phyloP scores from a whole-genome alignment of 1,140 invertebrate species.

The Drosophila athabasca region DNA sequence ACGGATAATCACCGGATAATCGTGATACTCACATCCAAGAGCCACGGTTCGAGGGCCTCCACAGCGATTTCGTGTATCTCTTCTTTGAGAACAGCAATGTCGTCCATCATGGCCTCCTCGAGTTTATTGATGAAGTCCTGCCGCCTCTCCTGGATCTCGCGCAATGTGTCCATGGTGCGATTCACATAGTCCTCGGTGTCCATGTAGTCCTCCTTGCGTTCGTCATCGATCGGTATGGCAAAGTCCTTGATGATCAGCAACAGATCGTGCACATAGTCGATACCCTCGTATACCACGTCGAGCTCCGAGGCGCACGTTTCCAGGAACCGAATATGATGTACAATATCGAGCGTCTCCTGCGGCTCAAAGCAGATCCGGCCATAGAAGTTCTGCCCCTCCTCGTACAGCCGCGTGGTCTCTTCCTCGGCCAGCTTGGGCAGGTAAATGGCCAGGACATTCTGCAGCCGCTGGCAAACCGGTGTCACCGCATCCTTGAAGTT shows the following conservation, averaged over 20 bases:
- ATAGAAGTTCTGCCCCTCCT: slow-evolving; percentile 86
- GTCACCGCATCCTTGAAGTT: slow-evolving; percentile 89
- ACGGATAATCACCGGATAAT: no score
- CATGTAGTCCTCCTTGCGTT: slow-evolving; percentile 87
- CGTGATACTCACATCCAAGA: slow-evolving; percentile 60
- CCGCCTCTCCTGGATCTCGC: slow-evolving; percentile 83
- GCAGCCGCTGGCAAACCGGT: slow-evolving; percentile 88
- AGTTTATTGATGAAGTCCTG: slow-evolving; percentile 84
- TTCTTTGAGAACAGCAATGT: slow-evolving; percentile 84
- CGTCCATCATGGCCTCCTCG: slow-evolving; percentile 85
- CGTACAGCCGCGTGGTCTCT: slow-evolving; percentile 86
- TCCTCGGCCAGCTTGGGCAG: slow-evolving; percentile 86
- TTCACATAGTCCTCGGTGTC: slow-evolving; percentile 84
- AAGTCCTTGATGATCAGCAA: slow-evolving; percentile 90
- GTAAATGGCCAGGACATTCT: slow-evolving; percentile 86
- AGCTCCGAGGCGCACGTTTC: slow-evolving; percentile 87
- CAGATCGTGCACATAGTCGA: slow-evolving; percentile 89
- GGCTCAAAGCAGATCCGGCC: slow-evolving; percentile 87
- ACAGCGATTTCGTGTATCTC: slow-evolving; percentile 85
- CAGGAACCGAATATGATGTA: slow-evolving; percentile 88
- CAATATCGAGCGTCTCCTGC: slow-evolving; percentile 87
- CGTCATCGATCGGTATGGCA: slow-evolving; percentile 86
- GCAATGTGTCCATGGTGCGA: slow-evolving; percentile 83
- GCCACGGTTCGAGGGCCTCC: slow-evolving; percentile 68
- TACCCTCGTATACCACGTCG: slow-evolving; percentile 86